Evolutionary conservation across 2,888 invertebrate genomes (phyloP).

Genomic region (Drosophila gaucha): DNA sequence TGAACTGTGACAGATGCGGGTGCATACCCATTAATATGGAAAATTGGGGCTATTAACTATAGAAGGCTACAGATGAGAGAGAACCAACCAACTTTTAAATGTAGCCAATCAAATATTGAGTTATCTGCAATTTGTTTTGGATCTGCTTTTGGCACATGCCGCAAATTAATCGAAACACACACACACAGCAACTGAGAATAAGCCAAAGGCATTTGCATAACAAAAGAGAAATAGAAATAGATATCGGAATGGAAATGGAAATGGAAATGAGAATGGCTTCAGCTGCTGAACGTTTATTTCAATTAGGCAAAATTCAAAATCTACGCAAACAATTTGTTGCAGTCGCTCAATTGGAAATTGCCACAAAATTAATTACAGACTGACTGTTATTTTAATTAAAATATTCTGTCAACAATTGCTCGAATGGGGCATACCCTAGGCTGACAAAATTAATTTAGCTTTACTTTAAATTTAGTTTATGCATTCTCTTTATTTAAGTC

Average conservation of each 20-base stretch:
- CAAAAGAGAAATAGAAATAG: constrained; percentile 15
- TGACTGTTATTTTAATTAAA: constrained; percentile 44
- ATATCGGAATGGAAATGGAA: constrained; percentile 19
- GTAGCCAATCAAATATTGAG: constrained; percentile 19
- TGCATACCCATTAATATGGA: constrained; percentile 31
- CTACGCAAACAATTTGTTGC: constrained; percentile 27
- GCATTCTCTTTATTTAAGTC: no score
- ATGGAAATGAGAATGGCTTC: constrained; percentile 12
- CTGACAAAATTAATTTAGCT: no score
- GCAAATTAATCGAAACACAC: constrained; percentile 60
- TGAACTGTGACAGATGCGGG: constrained; percentile 51
- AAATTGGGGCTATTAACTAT: constrained; percentile 11
- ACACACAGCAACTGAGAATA: constrained; percentile 38
- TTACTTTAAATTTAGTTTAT: no score
- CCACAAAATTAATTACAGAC: constrained; percentile 57
- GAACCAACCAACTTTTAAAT: constrained; percentile 1
- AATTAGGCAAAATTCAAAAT: constrained; percentile 58
- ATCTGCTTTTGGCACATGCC: constrained; percentile 58
- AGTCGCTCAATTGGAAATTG: constrained; percentile 39
- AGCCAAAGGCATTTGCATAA: constrained; percentile 55
- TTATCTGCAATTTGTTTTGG: constrained; percentile 44
- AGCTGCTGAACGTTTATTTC: constrained; percentile 57
- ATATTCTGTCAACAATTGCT: no score
- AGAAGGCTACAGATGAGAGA: neutral
- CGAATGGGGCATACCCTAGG: neutral